Evolutionary conservation across 1,140 invertebrate genomes (phyloP), one percentile per base, ranked within the genome.

Genomic region (Anastrepha ludens): DNA sequence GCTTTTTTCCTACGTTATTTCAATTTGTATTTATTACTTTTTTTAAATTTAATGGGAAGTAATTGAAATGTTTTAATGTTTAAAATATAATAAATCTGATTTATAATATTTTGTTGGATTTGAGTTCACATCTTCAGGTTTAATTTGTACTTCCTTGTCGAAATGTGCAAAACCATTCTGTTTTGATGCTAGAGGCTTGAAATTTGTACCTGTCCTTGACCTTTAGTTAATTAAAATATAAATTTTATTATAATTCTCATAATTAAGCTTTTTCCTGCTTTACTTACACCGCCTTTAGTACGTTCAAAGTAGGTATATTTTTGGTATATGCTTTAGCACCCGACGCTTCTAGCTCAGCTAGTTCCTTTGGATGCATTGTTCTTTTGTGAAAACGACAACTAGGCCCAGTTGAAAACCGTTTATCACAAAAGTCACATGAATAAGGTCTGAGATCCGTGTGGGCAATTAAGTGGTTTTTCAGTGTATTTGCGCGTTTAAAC

Each of bases 331-430:
- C 78, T 70, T 89, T 92, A 11, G 86, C 91, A 20, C 91, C 92
- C 1, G 91, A 86, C n/a, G 91, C 91, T 87, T 94, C 93, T 81
- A 92, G 90, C 0, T 92, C 90, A n/a, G 93, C 91, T 86, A 94
- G 89, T 87, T 94, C 94, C 81, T 91, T 90, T 9, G 94, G 93
- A 91, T 94, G 94, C 59, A 93, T 90, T 44, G 93, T 92, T 87
- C 93, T 92, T 86, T 94, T 94, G 88, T 94, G 94, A 74, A 93
- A 93, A 47, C 94, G 92, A 88, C 94, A 94, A 87, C 94, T 94
- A 11, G 93, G 93, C 17, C 93, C 93, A 86, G 94, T 94, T 87
- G 94, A 93, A 89, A 94, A 94, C 0, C 94, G 94, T 47, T 93
- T 92, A 67, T 93, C 90, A 87, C 94, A 94, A 89, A 94, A 94